These are phyloP conservation scores for Erebia ligea DNA, from an alignment of 2,888 invertebrate genomes.

Conservation along the genomic window DNA sequence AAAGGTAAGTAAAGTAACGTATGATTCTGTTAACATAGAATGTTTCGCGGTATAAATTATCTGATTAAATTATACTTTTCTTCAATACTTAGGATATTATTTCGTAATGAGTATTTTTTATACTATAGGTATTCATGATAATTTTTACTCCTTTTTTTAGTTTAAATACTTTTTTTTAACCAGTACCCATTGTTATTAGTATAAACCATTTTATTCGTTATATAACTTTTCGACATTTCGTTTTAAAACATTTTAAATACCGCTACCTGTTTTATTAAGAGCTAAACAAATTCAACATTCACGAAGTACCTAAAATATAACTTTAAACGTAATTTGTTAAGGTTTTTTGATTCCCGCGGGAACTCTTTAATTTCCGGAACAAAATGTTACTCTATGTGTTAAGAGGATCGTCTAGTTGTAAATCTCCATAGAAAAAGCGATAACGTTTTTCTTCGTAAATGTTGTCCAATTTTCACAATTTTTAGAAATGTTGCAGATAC, in stretches of 20 bases:
- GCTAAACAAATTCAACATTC: background rate
- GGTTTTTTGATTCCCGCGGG: too few species aligned
- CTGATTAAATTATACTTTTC: background rate
- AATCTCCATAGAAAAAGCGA: too few species aligned
- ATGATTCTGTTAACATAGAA: background rate
- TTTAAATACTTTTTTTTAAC: background rate
- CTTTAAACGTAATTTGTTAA: too few species aligned
- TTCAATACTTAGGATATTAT: too few species aligned
- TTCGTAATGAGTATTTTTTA: background rate
- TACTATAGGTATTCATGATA: too few species aligned
- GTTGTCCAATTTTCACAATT: too few species aligned
- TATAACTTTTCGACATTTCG: background rate
- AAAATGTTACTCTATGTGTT: too few species aligned
- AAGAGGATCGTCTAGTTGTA: too few species aligned
- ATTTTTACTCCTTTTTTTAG: background rate
- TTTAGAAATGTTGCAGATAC: too few species aligned
- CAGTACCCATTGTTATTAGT: background rate
- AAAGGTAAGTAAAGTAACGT: slow-evolving; percentile 6
- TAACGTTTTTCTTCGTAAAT: too few species aligned
- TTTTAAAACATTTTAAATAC: background rate
- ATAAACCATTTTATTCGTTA: background rate
- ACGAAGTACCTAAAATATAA: too few species aligned
- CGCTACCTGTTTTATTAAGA: background rate
- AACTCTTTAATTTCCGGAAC: too few species aligned
- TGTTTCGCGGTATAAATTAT: background rate